phyloP scores from a whole-genome alignment of 2,797 vertebrate genomes.

The Lithobates sylvaticus region DNA sequence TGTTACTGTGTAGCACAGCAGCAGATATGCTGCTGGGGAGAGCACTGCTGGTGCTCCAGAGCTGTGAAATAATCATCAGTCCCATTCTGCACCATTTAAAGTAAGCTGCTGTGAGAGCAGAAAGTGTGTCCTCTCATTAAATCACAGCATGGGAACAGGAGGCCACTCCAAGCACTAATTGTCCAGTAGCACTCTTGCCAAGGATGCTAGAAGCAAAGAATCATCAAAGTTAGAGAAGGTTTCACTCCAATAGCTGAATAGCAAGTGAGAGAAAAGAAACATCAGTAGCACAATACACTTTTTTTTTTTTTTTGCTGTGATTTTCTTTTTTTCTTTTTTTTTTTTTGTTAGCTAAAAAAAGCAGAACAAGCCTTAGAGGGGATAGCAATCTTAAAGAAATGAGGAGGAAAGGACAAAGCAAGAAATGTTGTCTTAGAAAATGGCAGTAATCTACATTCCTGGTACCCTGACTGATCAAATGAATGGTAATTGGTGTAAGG shows the following conservation, averaged over 20 bases:
- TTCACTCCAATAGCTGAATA: conserved; percentile 7
- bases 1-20: conserved; percentile 42
- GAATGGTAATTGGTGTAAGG: conserved; percentile 34
- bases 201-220: conserved; percentile 54
- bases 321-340: background rate
- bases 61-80: conserved; percentile 36
- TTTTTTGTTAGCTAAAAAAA: conserved; percentile 36
- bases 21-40: conserved; percentile 51
- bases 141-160: conserved; percentile 53
- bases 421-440: conserved; percentile 41
- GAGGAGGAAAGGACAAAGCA: conserved; percentile 41
- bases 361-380: conserved; percentile 46
- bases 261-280: background rate
- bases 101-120: conserved; percentile 46
- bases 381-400: conserved; percentile 34
- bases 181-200: conserved; percentile 52
- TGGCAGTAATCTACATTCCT: conserved; percentile 42
- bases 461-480: conserved; percentile 19
- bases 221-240: conserved; percentile 53
- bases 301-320: conserved; percentile 10
- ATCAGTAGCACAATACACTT: conserved; percentile 36
- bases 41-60: conserved; percentile 33
- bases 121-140: conserved; percentile 60
- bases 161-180: conserved; percentile 59
- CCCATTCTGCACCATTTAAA: conserved; percentile 43